Evolutionary conservation across 2,797 vertebrate genomes (phyloP).

Genomic region (Acanthopagrus latus): DNA sequence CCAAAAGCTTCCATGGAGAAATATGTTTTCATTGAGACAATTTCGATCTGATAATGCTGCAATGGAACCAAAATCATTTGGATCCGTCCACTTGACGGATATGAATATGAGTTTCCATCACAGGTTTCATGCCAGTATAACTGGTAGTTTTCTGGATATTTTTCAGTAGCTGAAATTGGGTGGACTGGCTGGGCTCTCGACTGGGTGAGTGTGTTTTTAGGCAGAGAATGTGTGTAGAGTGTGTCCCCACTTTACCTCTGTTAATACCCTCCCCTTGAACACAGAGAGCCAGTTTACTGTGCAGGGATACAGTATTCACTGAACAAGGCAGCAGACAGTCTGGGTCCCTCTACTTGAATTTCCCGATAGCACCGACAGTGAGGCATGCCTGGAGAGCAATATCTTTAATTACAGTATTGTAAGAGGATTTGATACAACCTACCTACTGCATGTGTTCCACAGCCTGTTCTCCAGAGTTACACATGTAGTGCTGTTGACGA

Average conservation of each 20-base stretch:
- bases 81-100: too few relatives aligned
- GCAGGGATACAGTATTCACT: constrained; percentile 6
- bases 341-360: constrained; percentile 2
- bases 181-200: background rate
- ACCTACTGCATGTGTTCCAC: background rate
- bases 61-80: background rate
- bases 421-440: constrained; percentile 1
- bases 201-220: background rate
- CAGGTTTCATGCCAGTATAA: background rate
- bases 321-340: background rate
- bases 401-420: constrained; percentile 3
- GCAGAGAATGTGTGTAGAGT: background rate
- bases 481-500: background rate
- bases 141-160: background rate
- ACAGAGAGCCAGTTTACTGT: background rate
- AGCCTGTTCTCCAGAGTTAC: background rate
- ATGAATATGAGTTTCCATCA: background rate
- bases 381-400: constrained; percentile 12
- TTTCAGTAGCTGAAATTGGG: background rate
- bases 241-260: background rate
- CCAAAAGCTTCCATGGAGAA: background rate
- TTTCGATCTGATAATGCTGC: background rate
- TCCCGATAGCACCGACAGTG: constrained; percentile 18
- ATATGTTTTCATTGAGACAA: background rate
- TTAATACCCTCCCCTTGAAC: constrained; percentile 3